Evolutionary conservation across 2,113 vertebrate species (phyloP).

Genomic region (Bungarus multicinctus): DNA sequence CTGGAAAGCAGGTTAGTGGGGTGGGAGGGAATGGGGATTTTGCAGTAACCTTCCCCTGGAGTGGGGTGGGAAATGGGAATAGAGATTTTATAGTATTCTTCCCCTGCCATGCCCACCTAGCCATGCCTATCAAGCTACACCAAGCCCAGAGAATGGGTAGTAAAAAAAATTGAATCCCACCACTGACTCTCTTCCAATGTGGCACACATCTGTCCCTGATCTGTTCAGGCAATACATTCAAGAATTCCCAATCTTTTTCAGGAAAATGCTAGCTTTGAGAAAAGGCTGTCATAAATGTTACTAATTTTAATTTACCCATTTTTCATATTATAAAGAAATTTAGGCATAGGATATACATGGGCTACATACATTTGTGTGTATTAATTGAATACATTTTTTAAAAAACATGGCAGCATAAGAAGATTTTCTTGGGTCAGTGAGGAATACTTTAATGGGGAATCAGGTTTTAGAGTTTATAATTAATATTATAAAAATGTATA

Average conservation of each 20-base stretch:
- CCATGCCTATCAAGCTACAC: too few relatives aligned
- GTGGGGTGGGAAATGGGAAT: too few relatives aligned
- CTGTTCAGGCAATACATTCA: background rate
- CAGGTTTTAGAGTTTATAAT: background rate
- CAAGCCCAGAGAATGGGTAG: too few relatives aligned
- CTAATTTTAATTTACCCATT: background rate
- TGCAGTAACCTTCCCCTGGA: too few relatives aligned
- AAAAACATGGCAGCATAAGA: background rate
- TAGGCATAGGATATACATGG: background rate
- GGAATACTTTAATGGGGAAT: background rate
- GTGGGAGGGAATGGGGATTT: too few relatives aligned
- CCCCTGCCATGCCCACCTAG: too few relatives aligned
- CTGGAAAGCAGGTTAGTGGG: too few relatives aligned
- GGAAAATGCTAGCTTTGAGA: background rate
- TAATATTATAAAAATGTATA: background rate
- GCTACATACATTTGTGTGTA: background rate
- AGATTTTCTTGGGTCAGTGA: background rate
- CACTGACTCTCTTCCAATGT: background rate
- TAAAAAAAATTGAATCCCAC: too few relatives aligned
- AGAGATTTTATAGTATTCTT: too few relatives aligned
- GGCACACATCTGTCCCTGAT: background rate
- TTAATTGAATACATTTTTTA: background rate
- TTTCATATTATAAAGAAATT: background rate
- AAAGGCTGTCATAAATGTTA: background rate
- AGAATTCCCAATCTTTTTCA: background rate